A percentile compares a stretch with the other conserved stretches of the same genome.
These are phyloP conservation scores for Rapana venosa DNA, from an alignment of 2,888 invertebrate genomes.

Conservation along the genomic window DNA sequence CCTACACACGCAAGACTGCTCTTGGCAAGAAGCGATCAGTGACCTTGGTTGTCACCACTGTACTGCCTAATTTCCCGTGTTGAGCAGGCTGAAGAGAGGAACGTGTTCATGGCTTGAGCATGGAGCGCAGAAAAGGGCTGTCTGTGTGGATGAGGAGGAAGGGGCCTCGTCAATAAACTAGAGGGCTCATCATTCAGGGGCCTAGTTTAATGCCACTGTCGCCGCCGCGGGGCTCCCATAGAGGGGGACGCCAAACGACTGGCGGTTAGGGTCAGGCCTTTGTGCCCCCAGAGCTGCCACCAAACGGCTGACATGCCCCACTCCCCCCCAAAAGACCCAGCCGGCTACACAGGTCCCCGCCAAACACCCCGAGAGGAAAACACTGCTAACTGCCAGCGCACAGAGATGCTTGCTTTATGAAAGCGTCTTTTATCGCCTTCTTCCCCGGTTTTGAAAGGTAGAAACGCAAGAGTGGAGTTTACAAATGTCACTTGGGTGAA, in stretches of 20 bases:
- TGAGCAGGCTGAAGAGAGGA: not conserved
- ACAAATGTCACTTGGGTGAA: not conserved
- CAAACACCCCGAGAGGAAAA: not conserved
- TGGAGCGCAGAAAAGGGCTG: not conserved
- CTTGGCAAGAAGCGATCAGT: too few relatives aligned
- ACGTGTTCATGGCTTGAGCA: not conserved
- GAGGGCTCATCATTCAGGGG: conserved; percentile 26
- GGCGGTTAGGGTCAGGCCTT: conserved; percentile 8
- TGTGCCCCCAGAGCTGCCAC: conserved; percentile 10
- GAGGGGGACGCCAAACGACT: conserved; percentile 11
- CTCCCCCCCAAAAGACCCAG: conserved; percentile 17
- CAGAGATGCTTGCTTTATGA: conserved; percentile 29
- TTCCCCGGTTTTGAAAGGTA: conserved; percentile 6
- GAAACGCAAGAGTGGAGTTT: conserved; percentile 25
- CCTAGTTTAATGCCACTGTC: conserved; percentile 36
- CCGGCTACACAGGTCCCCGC: not conserved
- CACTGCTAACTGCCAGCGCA: conserved; percentile 7
- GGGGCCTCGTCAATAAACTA: conserved; percentile 30
- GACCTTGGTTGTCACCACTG: too few relatives aligned
- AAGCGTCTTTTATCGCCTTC: conserved; percentile 20
- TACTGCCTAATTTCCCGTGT: too few relatives aligned
- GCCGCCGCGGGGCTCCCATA: conserved; percentile 25
- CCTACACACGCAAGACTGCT: too few relatives aligned
- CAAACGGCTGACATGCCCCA: conserved; percentile 13
- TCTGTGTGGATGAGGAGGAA: not conserved